Evolutionary conservation across 2,888 invertebrate species (phyloP), one percentile per base, ranked within the genome.

Genomic region (Cacoxenus indagator): DNA sequence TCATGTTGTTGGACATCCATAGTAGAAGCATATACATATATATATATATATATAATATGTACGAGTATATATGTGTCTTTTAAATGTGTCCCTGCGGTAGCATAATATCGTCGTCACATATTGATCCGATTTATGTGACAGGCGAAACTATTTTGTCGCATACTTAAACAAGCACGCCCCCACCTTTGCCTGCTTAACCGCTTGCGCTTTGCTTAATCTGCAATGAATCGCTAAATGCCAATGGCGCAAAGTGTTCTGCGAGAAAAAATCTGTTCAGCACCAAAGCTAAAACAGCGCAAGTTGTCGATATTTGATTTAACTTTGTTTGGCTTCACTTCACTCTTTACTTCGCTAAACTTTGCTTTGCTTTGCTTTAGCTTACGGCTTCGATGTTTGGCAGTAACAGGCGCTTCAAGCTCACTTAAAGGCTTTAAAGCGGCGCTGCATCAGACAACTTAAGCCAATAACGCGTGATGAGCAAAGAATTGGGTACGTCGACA

Each of bases 91-190:
- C 85, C 85, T 83, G 77, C 74, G 84, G 85, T 81, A 75, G 86
- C 81, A 84, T 86, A 84, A 83, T 82, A 84, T 83, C 78, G 83
- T 84, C 78, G 83, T 84, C 82, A 84, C 84, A 82, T 84, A 86
- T 84, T 85, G 85, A 86, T 85, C 83, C 83, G 81, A 86, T 86
- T 86, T 85, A 85, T 84, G 77, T 81, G 80, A 82, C 81, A 84
- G 76, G 80, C 82, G 74, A 76, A 82, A 84, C 82, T 84, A 83
- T 81, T 69, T 73, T 66, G 69, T 67, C 72, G 74, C 80, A 73
- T 61, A 43, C 43, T n/a, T n/a, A 22, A 26, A 37, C 61, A 22
- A 70, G 67, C 67, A 64, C 67, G 62, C 51, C 64, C 73, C 65
- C 68, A 65, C 68, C 37, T 37, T 37, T 22, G 51, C 51, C 22